Evolutionary conservation across 2,888 invertebrate species (phyloP).

Genomic region (Bhutanitis thaidina): DNA sequence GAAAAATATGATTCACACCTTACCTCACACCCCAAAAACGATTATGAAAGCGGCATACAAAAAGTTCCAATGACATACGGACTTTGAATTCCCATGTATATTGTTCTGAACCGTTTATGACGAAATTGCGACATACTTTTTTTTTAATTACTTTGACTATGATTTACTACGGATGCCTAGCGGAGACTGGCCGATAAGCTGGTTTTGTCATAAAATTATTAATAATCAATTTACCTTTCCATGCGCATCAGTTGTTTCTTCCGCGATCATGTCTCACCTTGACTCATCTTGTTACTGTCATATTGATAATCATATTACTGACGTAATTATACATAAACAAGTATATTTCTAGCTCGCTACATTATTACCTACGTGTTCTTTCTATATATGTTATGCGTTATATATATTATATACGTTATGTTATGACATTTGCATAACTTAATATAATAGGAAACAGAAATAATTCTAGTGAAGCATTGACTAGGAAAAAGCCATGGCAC

Average conservation of each 20-base stretch:
- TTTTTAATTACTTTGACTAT: too few relatives aligned
- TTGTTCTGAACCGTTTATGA: too few relatives aligned
- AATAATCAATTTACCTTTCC: not conserved
- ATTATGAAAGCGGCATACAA: too few relatives aligned
- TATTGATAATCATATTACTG: conserved; percentile 2
- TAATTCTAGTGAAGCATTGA: not conserved
- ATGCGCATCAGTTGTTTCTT: not conserved
- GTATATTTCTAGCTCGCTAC: not conserved
- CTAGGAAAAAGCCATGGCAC: not conserved
- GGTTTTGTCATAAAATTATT: not conserved
- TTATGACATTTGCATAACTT: not conserved
- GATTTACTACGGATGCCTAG: too few relatives aligned
- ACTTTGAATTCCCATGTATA: too few relatives aligned
- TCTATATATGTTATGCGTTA: conserved; percentile 7
- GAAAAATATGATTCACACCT: too few relatives aligned
- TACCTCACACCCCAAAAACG: too few relatives aligned
- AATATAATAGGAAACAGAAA: conserved; percentile 5
- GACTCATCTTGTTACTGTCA: conserved; percentile 1
- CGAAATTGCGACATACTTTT: too few relatives aligned
- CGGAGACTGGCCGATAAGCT: too few relatives aligned
- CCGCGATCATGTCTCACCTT: conserved; percentile 6
- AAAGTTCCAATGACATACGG: too few relatives aligned
- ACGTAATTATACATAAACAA: conserved; percentile 11
- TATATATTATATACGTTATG: conserved; percentile 7
- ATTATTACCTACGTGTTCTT: conserved; percentile 4